phyloP scores from a whole-genome alignment of 2,888 invertebrate genomes.

The Augochlorella aurata region DNA sequence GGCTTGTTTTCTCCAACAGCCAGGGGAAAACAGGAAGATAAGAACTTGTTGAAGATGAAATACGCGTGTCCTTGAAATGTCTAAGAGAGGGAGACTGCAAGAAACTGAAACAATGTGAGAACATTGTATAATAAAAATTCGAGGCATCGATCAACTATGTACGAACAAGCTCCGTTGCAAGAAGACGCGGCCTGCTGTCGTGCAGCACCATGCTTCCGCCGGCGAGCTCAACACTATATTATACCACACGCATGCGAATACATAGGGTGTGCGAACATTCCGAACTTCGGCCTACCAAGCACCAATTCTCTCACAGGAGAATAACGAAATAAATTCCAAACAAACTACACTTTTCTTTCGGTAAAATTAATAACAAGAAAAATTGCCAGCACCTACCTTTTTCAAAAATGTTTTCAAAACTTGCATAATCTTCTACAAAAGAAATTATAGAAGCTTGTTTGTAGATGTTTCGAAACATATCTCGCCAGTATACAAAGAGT shows the following conservation, averaged over 20 bases:
- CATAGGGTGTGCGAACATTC: background rate
- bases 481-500: too few species aligned
- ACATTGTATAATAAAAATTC: background rate
- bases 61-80: too few species aligned
- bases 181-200: conserved; percentile 11
- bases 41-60: too few species aligned
- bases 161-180: background rate
- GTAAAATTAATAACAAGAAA: background rate
- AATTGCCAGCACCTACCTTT: background rate
- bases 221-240: conserved; percentile 21
- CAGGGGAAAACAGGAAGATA: too few species aligned
- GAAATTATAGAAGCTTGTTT: too few species aligned
- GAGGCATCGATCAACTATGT: background rate
- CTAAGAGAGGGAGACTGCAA: too few species aligned
- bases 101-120: background rate
- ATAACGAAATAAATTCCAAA: background rate
- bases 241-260: background rate
- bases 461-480: too few species aligned
- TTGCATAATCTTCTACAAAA: too few species aligned
- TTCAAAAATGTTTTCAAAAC: too few species aligned
- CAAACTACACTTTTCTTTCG: background rate
- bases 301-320: background rate
- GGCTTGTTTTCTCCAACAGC: background rate
- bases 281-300: background rate
- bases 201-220: conserved; percentile 23